Evolutionary conservation across 2,113 vertebrate genomes (phyloP).

Genomic region (Vulpes lagopus): DNA sequence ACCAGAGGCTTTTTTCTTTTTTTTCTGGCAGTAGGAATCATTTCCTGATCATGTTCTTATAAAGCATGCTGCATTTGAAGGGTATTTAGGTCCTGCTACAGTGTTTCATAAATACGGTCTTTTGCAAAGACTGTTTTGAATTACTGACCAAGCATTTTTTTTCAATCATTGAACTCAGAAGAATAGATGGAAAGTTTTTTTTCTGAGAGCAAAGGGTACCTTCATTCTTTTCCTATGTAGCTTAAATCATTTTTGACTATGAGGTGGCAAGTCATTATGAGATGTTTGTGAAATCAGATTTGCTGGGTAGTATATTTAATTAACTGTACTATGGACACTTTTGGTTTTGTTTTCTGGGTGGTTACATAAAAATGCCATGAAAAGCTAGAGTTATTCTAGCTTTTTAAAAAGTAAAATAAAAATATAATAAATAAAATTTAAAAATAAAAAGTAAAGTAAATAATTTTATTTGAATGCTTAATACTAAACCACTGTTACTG

Average conservation of each 20-base stretch:
- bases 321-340: slow-evolving; percentile 33
- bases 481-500: slow-evolving; percentile 33
- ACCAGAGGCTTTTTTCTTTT: background rate
- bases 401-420: slow-evolving; percentile 56
- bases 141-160: slow-evolving; percentile 47
- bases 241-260: slow-evolving; percentile 50
- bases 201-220: slow-evolving; percentile 58
- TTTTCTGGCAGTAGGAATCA: background rate
- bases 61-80: slow-evolving; percentile 59
- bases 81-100: slow-evolving; percentile 5
- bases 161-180: slow-evolving; percentile 46
- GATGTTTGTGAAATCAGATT: slow-evolving; percentile 65
- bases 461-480: slow-evolving; percentile 56
- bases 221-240: slow-evolving; percentile 46
- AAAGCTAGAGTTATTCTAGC: slow-evolving; percentile 60
- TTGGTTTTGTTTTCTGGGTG: slow-evolving; percentile 45
- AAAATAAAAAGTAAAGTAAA: background rate
- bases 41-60: slow-evolving; percentile 22
- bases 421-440: no score
- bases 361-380: slow-evolving; percentile 44
- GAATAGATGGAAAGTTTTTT: slow-evolving; percentile 68
- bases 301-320: slow-evolving; percentile 62
- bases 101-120: slow-evolving; percentile 64
- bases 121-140: slow-evolving; percentile 73
- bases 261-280: slow-evolving; percentile 59